These are phyloP conservation scores for Pluvialis apricaria DNA, from an alignment of 2,113 vertebrate genomes.

Conservation along the genomic window DNA sequence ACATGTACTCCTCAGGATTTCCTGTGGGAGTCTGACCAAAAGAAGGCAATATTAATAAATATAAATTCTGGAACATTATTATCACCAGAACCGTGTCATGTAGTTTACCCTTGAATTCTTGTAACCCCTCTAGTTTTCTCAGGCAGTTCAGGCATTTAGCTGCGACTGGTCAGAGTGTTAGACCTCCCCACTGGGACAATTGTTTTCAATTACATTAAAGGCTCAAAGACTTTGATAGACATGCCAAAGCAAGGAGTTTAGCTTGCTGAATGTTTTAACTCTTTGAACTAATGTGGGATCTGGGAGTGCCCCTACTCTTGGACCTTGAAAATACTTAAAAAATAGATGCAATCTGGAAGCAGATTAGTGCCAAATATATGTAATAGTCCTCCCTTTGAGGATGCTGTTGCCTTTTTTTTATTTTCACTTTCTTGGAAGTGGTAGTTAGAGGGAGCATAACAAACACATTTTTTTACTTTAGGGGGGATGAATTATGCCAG, in stretches of 20 bases:
- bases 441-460: not conserved
- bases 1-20: constrained; percentile 76
- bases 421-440: constrained; percentile 26
- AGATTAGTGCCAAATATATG: constrained; percentile 32
- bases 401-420: not conserved
- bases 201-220: constrained; percentile 76
- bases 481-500: not conserved
- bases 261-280: constrained; percentile 69
- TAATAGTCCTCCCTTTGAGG: constrained; percentile 38
- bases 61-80: constrained; percentile 77
- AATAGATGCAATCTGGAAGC: constrained; percentile 55
- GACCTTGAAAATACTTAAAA: constrained; percentile 67
- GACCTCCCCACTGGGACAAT: constrained; percentile 71
- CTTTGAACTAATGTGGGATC: constrained; percentile 60
- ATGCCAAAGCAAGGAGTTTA: constrained; percentile 64
- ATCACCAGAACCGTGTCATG: constrained; percentile 66
- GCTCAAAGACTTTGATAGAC: constrained; percentile 67
- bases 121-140: constrained; percentile 64
- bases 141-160: constrained; percentile 70
- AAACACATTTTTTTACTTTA: constrained; percentile 14
- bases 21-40: constrained; percentile 79
- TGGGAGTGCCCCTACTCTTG: constrained; percentile 10
- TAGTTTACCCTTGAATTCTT: constrained; percentile 73
- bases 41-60: constrained; percentile 81
- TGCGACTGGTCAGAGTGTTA: constrained; percentile 66